Conservation (phyloP, 2,113 vertebrate genomes). For the Tachysurus fulvidraco region DNA sequence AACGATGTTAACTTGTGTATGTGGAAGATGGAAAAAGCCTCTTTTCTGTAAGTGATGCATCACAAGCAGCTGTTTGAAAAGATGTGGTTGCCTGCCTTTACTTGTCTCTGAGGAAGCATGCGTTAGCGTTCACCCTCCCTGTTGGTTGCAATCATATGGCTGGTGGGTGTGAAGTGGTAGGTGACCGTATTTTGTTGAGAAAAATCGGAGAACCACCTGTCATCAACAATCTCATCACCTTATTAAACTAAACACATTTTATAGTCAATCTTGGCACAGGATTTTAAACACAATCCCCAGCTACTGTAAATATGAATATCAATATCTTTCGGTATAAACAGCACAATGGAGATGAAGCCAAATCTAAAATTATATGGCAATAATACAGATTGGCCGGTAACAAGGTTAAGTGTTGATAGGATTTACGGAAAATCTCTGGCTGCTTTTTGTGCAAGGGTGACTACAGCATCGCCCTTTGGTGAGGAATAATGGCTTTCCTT, state of each 20-base stretch:
- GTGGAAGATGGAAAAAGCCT: background rate
- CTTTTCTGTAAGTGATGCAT: background rate
- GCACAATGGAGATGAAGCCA: conserved; percentile 69
- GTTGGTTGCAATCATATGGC: background rate
- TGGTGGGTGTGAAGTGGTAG: background rate
- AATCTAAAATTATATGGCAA: conserved; percentile 79
- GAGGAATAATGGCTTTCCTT: conserved; percentile 80
- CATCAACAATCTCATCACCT: background rate
- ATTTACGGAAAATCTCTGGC: conserved; percentile 73
- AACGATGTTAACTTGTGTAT: background rate
- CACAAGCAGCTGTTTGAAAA: background rate
- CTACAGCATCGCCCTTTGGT: conserved; percentile 73
- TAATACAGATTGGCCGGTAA: conserved; percentile 80
- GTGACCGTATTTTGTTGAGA: conserved; percentile 5
- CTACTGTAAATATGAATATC: conserved; percentile 49
- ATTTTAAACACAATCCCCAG: conserved; percentile 14
- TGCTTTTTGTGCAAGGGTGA: conserved; percentile 75
- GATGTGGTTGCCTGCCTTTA: background rate
- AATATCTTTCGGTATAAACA: conserved; percentile 68
- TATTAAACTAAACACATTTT: conserved; percentile 2
- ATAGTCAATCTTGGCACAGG: background rate
- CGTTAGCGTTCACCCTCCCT: background rate
- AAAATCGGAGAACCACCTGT: background rate
- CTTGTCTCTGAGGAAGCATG: background rate
- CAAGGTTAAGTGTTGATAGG: conserved; percentile 78